Base-by-base conservation (phyloP, 2,797 vertebrate genomes). In the Eupleurogrammus muticus region DNA sequence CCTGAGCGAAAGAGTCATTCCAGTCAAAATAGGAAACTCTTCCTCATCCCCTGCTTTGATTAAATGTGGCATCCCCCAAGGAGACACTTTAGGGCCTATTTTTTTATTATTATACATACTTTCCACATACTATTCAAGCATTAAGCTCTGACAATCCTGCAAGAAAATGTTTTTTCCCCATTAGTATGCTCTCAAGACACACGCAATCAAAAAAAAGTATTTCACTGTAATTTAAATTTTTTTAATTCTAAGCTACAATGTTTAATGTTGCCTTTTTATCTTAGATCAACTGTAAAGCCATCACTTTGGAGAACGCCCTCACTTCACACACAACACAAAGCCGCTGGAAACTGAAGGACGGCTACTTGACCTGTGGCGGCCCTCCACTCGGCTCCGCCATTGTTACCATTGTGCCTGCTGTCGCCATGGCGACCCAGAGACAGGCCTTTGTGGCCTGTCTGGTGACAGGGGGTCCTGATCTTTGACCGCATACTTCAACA, bases 391-490 rank as follows among this genome's bases (percentile, higher is more conserved):
- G 42, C 38, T n/a, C 54, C 52, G 47, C 24, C 61, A 82, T 80
- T 68, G 77, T 73, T 59, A 5, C 47, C 66, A 75, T 78, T 77
- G 60, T 75, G 66, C 69, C 23, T n/a, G 57, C 66, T 36, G 54
- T 81, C 70, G 54, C 79, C 73, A 77, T 85, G 85, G 24, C 84
- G 80, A 85, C 77, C 55, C 17, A 20, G 46, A 68, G 56, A n/a
- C 23, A 34, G 73, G 62, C 57, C 50, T 62, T 55, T 62, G 57
- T 57, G 63, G 76, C 69, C 77, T 34, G 12, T 50, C 66, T 53
- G 35, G 67, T 68, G 66, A 81, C 63, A 24, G 80, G 66, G 17
- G 60, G 70, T 72, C 62, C 58, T 66, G 66, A 79, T 77, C 79
- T 79, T 81, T 77, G 73, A 81, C 73, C 68, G 34, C 35, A 53